phyloP scores from a whole-genome alignment of 2,113 vertebrate genomes.

The Dasyurus viverrinus region DNA sequence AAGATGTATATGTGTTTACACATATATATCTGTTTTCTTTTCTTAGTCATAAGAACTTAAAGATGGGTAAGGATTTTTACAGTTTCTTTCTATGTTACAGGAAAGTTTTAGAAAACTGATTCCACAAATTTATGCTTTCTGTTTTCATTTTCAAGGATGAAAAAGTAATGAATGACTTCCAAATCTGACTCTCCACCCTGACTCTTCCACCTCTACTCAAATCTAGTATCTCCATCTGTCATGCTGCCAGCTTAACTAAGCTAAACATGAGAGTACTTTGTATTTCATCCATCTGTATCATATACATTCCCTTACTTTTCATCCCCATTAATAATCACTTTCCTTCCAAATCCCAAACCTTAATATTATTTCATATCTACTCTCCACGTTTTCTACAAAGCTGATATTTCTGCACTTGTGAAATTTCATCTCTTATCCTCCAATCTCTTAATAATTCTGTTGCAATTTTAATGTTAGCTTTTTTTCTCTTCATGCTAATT shows the following conservation, averaged over 20 bases:
- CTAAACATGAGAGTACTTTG: conserved; percentile 59
- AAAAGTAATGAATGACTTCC: conserved; percentile 72
- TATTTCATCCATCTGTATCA: conserved; percentile 68
- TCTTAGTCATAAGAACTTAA: not conserved
- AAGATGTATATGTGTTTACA: not conserved
- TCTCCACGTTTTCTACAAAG: not conserved
- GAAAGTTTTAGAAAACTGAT: conserved; percentile 29
- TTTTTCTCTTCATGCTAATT: conserved; percentile 19
- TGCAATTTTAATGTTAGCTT: conserved; percentile 29
- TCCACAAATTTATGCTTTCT: not conserved
- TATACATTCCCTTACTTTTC: conserved; percentile 43
- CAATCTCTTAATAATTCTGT: conserved; percentile 11
- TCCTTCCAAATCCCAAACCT: conserved; percentile 51
- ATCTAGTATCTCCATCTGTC: conserved; percentile 74
- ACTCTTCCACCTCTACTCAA: conserved; percentile 75
- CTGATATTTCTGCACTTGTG: not conserved
- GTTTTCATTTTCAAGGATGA: conserved; percentile 35
- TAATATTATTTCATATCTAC: not conserved
- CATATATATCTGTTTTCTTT: not conserved
- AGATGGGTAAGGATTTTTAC: not conserved
- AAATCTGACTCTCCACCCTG: conserved; percentile 77
- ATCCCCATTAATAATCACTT: conserved; percentile 47
- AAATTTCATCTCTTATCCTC: conserved; percentile 41
- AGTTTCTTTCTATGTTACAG: not conserved
- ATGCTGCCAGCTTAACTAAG: conserved; percentile 40